phyloP scores from a whole-genome alignment of 2,797 vertebrate species.

The Onychomys arenicola region DNA sequence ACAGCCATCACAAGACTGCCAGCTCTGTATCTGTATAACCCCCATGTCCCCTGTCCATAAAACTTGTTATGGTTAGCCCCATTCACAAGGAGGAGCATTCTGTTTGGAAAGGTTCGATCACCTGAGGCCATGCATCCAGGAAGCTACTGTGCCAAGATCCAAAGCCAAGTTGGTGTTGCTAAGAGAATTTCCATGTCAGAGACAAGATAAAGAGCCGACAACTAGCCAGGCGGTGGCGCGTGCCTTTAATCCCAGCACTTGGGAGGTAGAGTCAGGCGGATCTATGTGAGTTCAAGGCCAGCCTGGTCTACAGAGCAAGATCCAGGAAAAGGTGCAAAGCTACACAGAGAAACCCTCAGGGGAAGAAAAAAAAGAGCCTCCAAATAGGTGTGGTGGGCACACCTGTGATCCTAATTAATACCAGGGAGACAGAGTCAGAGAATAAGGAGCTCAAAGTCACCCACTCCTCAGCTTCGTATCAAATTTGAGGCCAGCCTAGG shows the following conservation, averaged over 20 bases:
- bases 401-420: not conserved
- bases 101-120: not conserved
- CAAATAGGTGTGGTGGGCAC: not conserved
- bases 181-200: constrained; percentile 14
- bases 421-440: not conserved
- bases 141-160: not conserved
- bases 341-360: too few species aligned
- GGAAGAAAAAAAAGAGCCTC: not conserved
- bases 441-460: not conserved
- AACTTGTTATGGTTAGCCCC: not conserved
- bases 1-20: not conserved
- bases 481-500: not conserved
- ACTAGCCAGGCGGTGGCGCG: too few species aligned
- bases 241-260: too few species aligned
- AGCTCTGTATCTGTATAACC: too few species aligned
- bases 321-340: too few species aligned
- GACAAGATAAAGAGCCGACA: not conserved
- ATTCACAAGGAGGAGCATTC: not conserved
- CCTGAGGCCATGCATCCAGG: constrained; percentile 16
- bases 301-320: too few species aligned
- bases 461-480: not conserved
- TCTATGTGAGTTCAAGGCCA: too few species aligned
- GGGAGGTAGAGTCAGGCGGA: too few species aligned
- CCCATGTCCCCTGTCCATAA: not conserved
- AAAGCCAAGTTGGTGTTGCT: not conserved